These are phyloP conservation scores for Idaea dimidiata DNA, from an alignment of 2,888 invertebrate genomes.

Conservation along the genomic window DNA sequence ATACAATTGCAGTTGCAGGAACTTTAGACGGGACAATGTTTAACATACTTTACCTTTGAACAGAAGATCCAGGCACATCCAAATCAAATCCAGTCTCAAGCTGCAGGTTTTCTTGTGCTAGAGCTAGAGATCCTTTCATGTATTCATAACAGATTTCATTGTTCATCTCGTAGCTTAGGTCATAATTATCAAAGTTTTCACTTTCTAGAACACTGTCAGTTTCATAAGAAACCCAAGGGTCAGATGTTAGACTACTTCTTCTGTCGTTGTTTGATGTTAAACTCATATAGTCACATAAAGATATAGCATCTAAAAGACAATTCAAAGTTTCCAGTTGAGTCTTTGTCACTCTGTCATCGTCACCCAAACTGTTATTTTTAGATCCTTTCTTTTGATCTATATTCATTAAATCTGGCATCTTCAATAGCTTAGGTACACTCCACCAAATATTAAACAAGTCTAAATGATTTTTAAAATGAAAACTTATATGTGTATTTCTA, in stretches of 20 bases:
- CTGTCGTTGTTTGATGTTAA: slow-evolving; percentile 26
- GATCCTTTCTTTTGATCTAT: slow-evolving; percentile 4
- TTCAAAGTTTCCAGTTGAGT: slow-evolving; percentile 44
- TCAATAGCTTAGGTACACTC: slow-evolving; percentile 53
- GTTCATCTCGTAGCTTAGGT: slow-evolving; percentile 40
- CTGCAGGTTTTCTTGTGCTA: slow-evolving; percentile 39
- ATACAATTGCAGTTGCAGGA: not conserved
- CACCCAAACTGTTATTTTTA: slow-evolving; percentile 27
- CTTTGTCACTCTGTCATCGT: slow-evolving; percentile 25
- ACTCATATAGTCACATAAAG: slow-evolving; percentile 58
- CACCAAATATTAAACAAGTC: slow-evolving; percentile 61
- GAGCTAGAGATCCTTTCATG: slow-evolving; percentile 37
- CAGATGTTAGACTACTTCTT: slow-evolving; percentile 39
- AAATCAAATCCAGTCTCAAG: slow-evolving; percentile 37
- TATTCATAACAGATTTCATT: slow-evolving; percentile 51
- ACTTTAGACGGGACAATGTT: slow-evolving; percentile 5
- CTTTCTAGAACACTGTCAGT: slow-evolving; percentile 59
- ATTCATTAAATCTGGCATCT: slow-evolving; percentile 19
- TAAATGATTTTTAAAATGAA: slow-evolving; percentile 29
- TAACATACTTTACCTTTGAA: slow-evolving; percentile 61
- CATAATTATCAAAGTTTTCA: slow-evolving; percentile 52
- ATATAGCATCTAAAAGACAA: slow-evolving; percentile 58
- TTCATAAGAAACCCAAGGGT: slow-evolving; percentile 57
- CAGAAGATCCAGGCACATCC: slow-evolving; percentile 47
- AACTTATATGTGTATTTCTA: slow-evolving; percentile 35